A percentile compares a stretch with the other conserved stretches of the same genome.
Conservation (phyloP, 2,888 invertebrate genomes). For the Pilophorus perplexus region DNA sequence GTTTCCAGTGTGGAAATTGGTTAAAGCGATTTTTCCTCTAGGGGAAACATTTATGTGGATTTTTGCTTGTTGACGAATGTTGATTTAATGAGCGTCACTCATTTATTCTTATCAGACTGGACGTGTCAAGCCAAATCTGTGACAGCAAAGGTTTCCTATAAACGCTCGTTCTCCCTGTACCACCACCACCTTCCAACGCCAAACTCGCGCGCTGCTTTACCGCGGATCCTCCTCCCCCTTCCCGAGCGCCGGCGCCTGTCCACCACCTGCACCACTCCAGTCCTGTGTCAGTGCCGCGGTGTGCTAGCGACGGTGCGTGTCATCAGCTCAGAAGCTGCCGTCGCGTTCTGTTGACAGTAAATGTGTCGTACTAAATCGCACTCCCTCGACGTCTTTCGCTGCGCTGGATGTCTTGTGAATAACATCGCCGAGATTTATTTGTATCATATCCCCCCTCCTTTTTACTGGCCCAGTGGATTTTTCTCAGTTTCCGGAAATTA, state of each 20-base stretch:
- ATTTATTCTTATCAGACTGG: too few relatives aligned
- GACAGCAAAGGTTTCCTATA: too few relatives aligned
- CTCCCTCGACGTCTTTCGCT: constrained; percentile 13
- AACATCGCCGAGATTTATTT: not conserved
- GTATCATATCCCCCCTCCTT: not conserved
- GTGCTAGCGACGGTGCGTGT: constrained; percentile 37
- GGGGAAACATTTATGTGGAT: too few relatives aligned
- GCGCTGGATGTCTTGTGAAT: not conserved
- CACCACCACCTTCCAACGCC: too few relatives aligned
- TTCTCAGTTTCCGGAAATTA: not conserved
- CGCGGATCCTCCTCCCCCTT: constrained; percentile 1
- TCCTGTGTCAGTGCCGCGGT: constrained; percentile 37
- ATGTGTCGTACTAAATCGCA: not conserved
- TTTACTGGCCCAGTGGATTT: not conserved
- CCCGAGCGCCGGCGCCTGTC: constrained; percentile 37
- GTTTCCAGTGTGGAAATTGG: too few relatives aligned
- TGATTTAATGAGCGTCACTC: too few relatives aligned
- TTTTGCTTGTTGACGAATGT: too few relatives aligned
- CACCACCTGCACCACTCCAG: constrained; percentile 28
- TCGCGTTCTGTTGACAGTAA: constrained; percentile 14
- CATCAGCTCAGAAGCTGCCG: constrained; percentile 28
- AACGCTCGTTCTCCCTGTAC: too few relatives aligned
- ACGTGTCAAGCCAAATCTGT: too few relatives aligned
- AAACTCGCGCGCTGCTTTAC: too few relatives aligned
- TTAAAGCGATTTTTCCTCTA: too few relatives aligned